These are phyloP conservation scores for Oreocharis arfaki DNA, from an alignment of 2,113 vertebrate species.

Conservation along the genomic window DNA sequence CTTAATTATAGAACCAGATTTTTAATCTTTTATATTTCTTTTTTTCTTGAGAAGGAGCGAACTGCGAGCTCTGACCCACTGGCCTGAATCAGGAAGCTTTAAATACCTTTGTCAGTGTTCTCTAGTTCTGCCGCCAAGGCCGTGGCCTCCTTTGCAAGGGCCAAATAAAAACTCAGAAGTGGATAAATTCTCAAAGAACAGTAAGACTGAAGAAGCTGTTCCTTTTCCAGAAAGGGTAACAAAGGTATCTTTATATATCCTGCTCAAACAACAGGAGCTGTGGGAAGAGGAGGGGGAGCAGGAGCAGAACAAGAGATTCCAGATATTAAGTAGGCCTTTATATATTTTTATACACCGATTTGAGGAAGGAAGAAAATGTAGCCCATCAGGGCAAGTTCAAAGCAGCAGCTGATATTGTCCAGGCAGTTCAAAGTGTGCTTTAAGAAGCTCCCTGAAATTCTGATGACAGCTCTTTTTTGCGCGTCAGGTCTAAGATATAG, in stretches of 20 bases:
- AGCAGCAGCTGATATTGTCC: not conserved
- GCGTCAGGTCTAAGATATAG: not conserved
- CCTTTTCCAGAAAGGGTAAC: not conserved
- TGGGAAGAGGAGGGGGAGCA: not conserved
- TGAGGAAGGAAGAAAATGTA: not conserved
- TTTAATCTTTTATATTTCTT: not conserved
- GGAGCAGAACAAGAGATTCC: not conserved
- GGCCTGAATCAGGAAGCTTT: not conserved
- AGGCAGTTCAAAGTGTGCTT: not conserved
- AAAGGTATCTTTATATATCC: conserved; percentile 18
- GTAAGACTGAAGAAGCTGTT: not conserved
- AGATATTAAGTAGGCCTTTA: not conserved
- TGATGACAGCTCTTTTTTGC: not conserved
- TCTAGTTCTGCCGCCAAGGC: not conserved
- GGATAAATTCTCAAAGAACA: not conserved
- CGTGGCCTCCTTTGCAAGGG: not conserved
- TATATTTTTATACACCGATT: not conserved
- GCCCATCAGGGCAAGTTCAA: not conserved
- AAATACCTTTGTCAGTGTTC: not conserved
- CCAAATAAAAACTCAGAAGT: not conserved
- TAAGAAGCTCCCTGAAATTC: not conserved
- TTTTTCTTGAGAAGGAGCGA: not conserved
- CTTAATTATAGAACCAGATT: not conserved
- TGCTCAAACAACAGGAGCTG: not conserved
- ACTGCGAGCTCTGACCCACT: not conserved